These are phyloP conservation scores for Sesia bembeciformis DNA, from an alignment of 2,888 invertebrate genomes.

Conservation along the genomic window DNA sequence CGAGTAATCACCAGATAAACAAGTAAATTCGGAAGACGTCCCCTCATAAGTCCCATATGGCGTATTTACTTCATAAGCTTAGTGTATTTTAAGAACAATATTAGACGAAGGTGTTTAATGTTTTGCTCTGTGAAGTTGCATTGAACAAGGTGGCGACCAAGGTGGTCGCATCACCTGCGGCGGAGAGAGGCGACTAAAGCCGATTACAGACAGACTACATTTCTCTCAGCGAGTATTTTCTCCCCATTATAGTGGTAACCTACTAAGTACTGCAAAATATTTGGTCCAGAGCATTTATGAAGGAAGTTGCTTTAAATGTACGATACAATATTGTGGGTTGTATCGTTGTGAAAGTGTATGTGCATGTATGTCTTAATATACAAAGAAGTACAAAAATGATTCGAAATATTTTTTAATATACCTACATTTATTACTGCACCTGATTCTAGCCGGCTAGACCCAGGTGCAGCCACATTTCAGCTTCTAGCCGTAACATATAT, in stretches of 20 bases:
- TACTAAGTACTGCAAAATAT: slow-evolving; percentile 24
- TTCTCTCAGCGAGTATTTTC: slow-evolving; percentile 33
- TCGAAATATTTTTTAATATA: no score
- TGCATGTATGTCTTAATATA: no score
- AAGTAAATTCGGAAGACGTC: no score
- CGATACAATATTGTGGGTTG: no score
- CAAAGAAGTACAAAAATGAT: no score
- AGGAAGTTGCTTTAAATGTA: background rate
- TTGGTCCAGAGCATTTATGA: slow-evolving; percentile 6
- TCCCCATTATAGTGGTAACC: slow-evolving; percentile 26
- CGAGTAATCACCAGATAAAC: no score
- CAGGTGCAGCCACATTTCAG: no score
- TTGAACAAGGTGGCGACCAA: slow-evolving; percentile 6
- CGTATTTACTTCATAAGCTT: background rate
- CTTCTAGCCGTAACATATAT: no score
- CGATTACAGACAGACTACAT: slow-evolving; percentile 52
- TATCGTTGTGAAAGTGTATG: no score
- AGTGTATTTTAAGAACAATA: background rate
- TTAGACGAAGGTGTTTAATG: background rate
- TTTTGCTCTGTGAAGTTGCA: background rate
- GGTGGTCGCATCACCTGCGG: slow-evolving; percentile 17
- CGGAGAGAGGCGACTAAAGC: slow-evolving; percentile 43
- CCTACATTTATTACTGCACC: no score
- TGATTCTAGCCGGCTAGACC: no score
- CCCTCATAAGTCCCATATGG: background rate